Percentiles rank a stretch among this genome's conserved stretches.
These are phyloP conservation scores for Oxygymnocypris stewartii DNA, from an alignment of 2,113 vertebrate species.

Conservation along the genomic window DNA sequence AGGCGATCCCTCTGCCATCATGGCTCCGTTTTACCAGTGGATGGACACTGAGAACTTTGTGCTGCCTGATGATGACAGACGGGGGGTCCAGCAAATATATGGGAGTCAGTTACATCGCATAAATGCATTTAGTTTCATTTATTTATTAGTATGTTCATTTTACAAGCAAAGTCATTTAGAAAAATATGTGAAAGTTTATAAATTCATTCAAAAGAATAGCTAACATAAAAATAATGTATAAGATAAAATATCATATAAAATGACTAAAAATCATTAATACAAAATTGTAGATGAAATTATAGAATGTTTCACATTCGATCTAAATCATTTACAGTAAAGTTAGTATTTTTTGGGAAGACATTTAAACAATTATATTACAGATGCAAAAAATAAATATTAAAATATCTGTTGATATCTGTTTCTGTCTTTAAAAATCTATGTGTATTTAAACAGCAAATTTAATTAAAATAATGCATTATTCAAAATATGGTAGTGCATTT, in stretches of 20 bases:
- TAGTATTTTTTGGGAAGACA: neutral
- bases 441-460: neutral
- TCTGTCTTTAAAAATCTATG: neutral
- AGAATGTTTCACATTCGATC: neutral
- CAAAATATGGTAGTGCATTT: neutral
- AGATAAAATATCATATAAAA: neutral
- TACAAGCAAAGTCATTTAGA: neutral
- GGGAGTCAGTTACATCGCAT: conserved; percentile 61
- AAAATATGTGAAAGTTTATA: neutral
- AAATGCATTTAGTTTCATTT: neutral
- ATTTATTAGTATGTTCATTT: neutral
- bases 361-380: neutral
- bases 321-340: neutral
- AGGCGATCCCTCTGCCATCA: conserved; percentile 85
- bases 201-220: neutral
- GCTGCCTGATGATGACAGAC: conserved; percentile 85
- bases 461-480: neutral
- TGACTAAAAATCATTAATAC: neutral
- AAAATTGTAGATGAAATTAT: neutral
- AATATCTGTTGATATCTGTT: neutral
- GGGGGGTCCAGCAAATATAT: conserved; percentile 87
- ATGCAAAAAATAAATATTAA: neutral
- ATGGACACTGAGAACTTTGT: conserved; percentile 89
- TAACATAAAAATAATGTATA: neutral
- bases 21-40: conserved; percentile 94